Evolutionary conservation across 2,888 invertebrate species (phyloP), one percentile per base, ranked within the genome.

Genomic region (Caenorhabditis sp.): DNA sequence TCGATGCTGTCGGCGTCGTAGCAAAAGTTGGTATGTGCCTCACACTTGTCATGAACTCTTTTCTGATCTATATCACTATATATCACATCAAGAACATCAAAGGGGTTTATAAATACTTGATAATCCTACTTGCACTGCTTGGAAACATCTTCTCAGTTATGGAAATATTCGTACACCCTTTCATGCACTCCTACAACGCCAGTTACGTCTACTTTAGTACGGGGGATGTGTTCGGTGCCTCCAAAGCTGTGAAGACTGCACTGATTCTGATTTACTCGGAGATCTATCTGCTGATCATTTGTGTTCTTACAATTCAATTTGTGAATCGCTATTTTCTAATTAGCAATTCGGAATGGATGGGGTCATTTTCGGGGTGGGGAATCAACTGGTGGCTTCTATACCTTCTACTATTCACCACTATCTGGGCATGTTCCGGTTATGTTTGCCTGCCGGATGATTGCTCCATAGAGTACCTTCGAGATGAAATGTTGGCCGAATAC

Each of bases 161-260:
- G 13, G 26, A 53, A 13, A 11, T 24, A 6, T 15, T 53, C 9
- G 15, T 53, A 1, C 24, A 53, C 53, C 24, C 53, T 11, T 53
- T 53, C 53, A 53, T 53, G 53, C 53, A 58, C 58, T 58, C 58
- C 58, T 58, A 15, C 37, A 58, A 58, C 22, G 35, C 35, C 5
- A 35, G 35, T 9, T 58, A 20, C 20, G 20, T 20, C 32, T 58
- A 20, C 58, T 58, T 58, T 18, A 28, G 28, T 11, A 13, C 9
- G 4, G 35, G 6, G 18, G 20, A 18, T 8, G 6, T 58, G 20
- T 20, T 58, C 58, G 35, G 58, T 1, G 18, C 58, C 9, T 58
- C 58, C 2, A 32, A 35, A 20, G 3, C 6, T 8, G 9, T 32
- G 9, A 37, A 20, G n/a, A 18, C 18, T 11, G 32, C 58, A 18